Percentiles rank a stretch among this genome's conserved stretches.
Conservation (phyloP, 2,888 invertebrate species). For the Agrochola lychnidis region DNA sequence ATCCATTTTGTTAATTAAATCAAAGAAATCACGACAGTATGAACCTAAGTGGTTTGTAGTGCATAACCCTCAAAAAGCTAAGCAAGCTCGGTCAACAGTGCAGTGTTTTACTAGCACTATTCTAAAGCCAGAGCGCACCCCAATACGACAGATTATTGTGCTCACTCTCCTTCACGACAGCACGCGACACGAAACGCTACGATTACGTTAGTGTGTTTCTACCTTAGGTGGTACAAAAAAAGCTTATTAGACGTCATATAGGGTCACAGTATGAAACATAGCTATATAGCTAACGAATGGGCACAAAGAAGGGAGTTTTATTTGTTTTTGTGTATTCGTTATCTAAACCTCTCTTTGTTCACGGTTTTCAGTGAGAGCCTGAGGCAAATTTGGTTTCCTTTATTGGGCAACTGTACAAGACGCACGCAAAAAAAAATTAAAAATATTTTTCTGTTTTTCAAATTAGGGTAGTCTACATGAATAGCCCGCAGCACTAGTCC, state of each 20-base stretch:
- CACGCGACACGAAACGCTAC: not conserved
- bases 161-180: not conserved
- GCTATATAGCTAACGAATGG: conserved; percentile 62
- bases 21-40: no score
- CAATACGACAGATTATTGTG: not conserved
- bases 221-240: conserved; percentile 23
- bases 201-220: conserved; percentile 2
- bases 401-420: conserved; percentile 66
- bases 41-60: not conserved
- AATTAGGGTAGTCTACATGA: conserved; percentile 7
- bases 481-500: conserved; percentile 6
- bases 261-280: conserved; percentile 56
- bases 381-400: conserved; percentile 73
- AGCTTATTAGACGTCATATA: conserved; percentile 40
- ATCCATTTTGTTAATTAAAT: no score
- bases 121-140: not conserved
- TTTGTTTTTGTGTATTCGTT: conserved; percentile 76
- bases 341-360: conserved; percentile 75
- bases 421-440: conserved; percentile 61
- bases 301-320: conserved; percentile 70
- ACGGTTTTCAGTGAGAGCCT: conserved; percentile 68
- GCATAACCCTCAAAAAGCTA: not conserved
- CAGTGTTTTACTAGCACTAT: not conserved
- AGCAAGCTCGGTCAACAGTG: not conserved
- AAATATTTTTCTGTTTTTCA: conserved; percentile 38